phyloP scores from a whole-genome alignment of 2,888 invertebrate genomes.

The Tineola bisselliella region DNA sequence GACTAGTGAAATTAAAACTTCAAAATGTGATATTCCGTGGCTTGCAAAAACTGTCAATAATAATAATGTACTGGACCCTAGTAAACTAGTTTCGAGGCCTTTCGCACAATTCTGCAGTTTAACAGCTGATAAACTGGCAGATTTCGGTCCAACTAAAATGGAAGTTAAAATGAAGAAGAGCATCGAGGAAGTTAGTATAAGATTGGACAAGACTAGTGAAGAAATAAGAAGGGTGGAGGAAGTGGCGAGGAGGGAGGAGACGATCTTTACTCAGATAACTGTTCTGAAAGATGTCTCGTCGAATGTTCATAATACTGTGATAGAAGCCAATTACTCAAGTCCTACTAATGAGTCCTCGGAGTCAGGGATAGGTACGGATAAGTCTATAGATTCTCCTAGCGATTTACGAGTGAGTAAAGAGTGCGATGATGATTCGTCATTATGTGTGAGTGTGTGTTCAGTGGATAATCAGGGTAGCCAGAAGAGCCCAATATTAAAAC shows the following conservation, averaged over 20 bases:
- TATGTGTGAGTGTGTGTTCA: conserved; percentile 54
- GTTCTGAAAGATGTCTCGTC: conserved; percentile 58
- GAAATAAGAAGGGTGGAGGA: conserved; percentile 44
- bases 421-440: conserved; percentile 56
- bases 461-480: conserved; percentile 48
- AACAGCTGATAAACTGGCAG: conserved; percentile 38
- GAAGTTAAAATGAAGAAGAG: conserved; percentile 23
- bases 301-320: conserved; percentile 50
- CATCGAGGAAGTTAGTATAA: conserved; percentile 20
- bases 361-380: conserved; percentile 59
- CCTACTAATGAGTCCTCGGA: conserved; percentile 53
- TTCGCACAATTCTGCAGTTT: conserved; percentile 53
- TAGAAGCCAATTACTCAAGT: conserved; percentile 54
- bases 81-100: conserved; percentile 47
- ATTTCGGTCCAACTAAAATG: conserved; percentile 3
- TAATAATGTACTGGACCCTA: conserved; percentile 48
- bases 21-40: conserved; percentile 61
- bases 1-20: conserved; percentile 29
- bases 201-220: conserved; percentile 27
- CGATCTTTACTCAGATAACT: conserved; percentile 57
- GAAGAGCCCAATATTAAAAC: conserved; percentile 81
- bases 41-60: conserved; percentile 60
- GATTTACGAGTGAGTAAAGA: conserved; percentile 59
- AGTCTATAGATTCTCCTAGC: conserved; percentile 59
- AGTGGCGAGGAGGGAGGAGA: conserved; percentile 50